These are phyloP conservation scores for Melipona beecheii DNA, from an alignment of 2,888 invertebrate species.

Conservation along the genomic window DNA sequence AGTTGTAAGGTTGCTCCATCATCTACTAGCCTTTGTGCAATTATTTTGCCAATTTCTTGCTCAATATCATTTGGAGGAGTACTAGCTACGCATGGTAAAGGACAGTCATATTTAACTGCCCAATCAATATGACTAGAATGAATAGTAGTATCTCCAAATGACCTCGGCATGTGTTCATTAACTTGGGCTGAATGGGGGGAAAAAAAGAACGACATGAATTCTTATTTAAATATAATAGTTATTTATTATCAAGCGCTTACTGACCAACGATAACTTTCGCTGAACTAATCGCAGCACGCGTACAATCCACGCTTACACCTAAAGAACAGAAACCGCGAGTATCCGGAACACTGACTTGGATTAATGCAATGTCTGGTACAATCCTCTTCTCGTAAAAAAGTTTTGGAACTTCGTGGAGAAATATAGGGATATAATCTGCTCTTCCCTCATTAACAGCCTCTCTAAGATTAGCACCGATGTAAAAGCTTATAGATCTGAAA, in stretches of 20 bases:
- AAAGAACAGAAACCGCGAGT: conserved; percentile 87
- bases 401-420: conserved; percentile 87
- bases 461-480: conserved; percentile 86
- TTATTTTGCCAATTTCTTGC: conserved; percentile 86
- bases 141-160: conserved; percentile 87
- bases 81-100: conserved; percentile 84
- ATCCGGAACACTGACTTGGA: conserved; percentile 86
- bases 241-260: conserved; percentile 46
- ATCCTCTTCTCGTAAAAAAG: conserved; percentile 86
- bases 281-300: conserved; percentile 86
- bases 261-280: conserved; percentile 87
- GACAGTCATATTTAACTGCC: conserved; percentile 84
- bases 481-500: conserved; percentile 86
- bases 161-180: conserved; percentile 87
- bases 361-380: conserved; percentile 85
- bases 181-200: conserved; percentile 83
- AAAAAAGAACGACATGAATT: not conserved
- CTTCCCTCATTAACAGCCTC: conserved; percentile 86
- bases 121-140: conserved; percentile 87
- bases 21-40: conserved; percentile 87
- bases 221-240: not conserved
- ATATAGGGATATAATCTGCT: conserved; percentile 87
- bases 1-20: conserved; percentile 88
- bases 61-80: conserved; percentile 84
- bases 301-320: conserved; percentile 87